A percentile compares a stretch with the other conserved stretches of the same genome.
Evolutionary conservation across 1,140 invertebrate species (phyloP).

Genomic region (Drosophila arizonae): DNA sequence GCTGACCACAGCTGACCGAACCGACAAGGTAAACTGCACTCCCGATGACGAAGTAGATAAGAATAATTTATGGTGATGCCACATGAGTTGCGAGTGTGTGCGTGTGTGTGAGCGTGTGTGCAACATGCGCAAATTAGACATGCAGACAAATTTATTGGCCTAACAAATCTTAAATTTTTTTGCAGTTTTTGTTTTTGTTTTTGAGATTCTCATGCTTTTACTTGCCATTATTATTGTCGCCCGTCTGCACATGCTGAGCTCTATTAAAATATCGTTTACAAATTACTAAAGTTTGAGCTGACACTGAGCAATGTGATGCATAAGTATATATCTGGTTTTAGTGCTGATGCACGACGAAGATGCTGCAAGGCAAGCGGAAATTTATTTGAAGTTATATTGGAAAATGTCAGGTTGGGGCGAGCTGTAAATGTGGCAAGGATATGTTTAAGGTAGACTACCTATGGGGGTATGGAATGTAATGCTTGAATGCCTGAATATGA

Average conservation of each 20-base stretch:
- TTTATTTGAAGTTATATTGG: too few species aligned
- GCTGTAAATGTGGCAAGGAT: too few species aligned
- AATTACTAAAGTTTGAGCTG: conserved; percentile 41
- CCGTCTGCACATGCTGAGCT: conserved; percentile 37
- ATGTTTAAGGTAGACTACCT: too few species aligned
- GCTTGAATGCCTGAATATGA: too few species aligned
- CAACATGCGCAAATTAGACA: conserved; percentile 75
- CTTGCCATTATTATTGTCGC: conserved; percentile 15
- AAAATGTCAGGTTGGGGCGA: too few species aligned
- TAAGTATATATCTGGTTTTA: too few species aligned
- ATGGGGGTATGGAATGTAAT: too few species aligned
- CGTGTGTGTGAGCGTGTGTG: conserved; percentile 43
- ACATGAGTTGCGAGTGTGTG: conserved; percentile 52
- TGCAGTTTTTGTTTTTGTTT: conserved; percentile 5
- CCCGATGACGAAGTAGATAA: conserved; percentile 76
- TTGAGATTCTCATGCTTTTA: conserved; percentile 30
- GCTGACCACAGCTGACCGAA: conserved; percentile 64
- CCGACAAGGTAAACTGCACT: conserved; percentile 74
- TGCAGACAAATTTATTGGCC: conserved; percentile 78
- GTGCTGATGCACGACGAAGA: too few species aligned
- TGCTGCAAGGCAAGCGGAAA: too few species aligned
- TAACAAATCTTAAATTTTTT: conserved; percentile 70
- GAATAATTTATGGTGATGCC: conserved; percentile 76
- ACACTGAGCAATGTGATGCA: conserved; percentile 36
- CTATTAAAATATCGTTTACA: conserved; percentile 70